These are phyloP conservation scores for Chaenogobius annularis DNA, from an alignment of 2,113 vertebrate genomes.

Conservation along the genomic window DNA sequence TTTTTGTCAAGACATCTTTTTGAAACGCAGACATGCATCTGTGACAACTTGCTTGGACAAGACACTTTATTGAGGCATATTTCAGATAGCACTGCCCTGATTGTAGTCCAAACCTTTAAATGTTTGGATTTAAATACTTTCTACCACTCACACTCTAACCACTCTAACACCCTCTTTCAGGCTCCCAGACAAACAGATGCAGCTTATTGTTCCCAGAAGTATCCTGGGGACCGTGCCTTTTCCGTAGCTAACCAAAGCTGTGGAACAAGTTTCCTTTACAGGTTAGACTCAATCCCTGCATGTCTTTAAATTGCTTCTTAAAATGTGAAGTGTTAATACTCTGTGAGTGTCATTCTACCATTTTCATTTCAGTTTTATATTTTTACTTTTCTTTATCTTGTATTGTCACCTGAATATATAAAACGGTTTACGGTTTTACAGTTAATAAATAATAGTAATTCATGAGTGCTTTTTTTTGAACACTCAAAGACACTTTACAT, in stretches of 20 bases:
- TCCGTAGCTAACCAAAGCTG: not conserved
- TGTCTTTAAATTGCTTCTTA: not conserved
- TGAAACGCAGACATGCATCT: not conserved
- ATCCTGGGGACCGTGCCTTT: not conserved
- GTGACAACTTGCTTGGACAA: no score
- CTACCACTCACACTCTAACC: not conserved
- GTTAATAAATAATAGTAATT: no score
- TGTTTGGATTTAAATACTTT: not conserved
- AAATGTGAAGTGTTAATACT: not conserved
- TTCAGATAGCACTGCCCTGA: not conserved
- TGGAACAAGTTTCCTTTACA: not conserved
- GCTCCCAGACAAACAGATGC: not conserved
- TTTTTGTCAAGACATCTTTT: no score
- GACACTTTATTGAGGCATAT: not conserved
- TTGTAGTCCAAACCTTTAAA: no score
- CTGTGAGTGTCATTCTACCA: no score
- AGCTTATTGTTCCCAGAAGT: not conserved
- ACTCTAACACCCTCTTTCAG: not conserved
- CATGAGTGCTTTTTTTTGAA: no score
- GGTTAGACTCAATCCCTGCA: not conserved
- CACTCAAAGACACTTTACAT: no score
- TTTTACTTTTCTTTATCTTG: no score
- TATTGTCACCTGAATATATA: not conserved
- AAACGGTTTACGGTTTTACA: no score
- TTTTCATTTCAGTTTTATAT: no score